Evolutionary conservation across 2,113 vertebrate genomes (phyloP), one percentile per base, ranked within the genome.

Genomic region (Nothocercus julius): DNA sequence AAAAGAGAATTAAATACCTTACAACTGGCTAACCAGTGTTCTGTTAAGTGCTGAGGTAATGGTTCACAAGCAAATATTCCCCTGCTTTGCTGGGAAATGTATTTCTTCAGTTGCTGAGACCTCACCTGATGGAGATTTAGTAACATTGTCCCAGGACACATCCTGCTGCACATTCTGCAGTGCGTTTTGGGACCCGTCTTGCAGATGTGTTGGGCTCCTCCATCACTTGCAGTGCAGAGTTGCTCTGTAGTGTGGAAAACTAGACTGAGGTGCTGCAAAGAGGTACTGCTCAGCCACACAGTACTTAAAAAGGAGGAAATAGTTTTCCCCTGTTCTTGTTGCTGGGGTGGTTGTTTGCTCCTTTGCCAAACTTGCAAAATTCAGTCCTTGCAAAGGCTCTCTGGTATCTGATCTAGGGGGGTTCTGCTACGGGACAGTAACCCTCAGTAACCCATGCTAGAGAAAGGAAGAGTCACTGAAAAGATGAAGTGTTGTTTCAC

Each of bases 391-490:
- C 42, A 72, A 74, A 81, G 62, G 81, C 25, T 83, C 56, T 56
- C 62, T 44, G 42, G 51, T 42, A 25, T 83, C 36, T 76, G 44
- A 2, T 38, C 0, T 81, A 53, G 58, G 72, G 49, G 70, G 80
- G 72, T 56, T 95, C 56, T 70, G 27, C 67, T 40, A 5, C 1
- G 1, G 82, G 49, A 32, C 83, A 17, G 15, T n/a, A 68, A 93
- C 90, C 62, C 73, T 78, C 40, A 36, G 19, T 64, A 90, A 87
- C 22, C 78, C 64, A 19, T 0, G 2, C 42, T 59, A 7, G 4
- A 91, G 90, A 95, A 92, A 91, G 94, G 87, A 94, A 96, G 93
- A 86, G 87, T 79, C 56, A 77, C 85, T 59, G 64, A 3, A 67
- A 82, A 95, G 87, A 91, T 75, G 84, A 92, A 92, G 72, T 58